Conservation (phyloP, 2,797 vertebrate genomes). For the Orestias chungarensis region DNA sequence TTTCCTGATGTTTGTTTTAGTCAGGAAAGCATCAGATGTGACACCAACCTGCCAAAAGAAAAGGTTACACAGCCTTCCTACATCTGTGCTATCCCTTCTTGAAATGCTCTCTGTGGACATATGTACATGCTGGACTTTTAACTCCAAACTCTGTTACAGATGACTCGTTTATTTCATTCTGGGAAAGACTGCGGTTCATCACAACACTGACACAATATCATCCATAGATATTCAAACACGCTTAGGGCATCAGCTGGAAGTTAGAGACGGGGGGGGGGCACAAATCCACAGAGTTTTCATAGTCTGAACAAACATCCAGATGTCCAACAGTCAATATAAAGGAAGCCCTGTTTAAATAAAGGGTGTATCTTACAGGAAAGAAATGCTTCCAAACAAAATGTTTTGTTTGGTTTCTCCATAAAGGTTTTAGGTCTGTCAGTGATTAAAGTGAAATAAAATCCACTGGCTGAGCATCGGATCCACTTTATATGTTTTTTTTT, state of each 20-base stretch:
- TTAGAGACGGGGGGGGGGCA: constrained; percentile 21
- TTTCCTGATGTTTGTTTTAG: constrained; percentile 42
- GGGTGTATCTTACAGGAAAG: not conserved
- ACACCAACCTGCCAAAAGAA: constrained; percentile 20
- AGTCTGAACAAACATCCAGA: constrained; percentile 30
- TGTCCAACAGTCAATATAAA: constrained; percentile 19
- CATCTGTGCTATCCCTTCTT: constrained; percentile 38
- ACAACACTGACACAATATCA: constrained; percentile 27
- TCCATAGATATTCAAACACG: constrained; percentile 29
- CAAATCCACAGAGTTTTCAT: constrained; percentile 14
- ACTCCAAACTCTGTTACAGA: constrained; percentile 27
- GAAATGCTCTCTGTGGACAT: constrained; percentile 8
- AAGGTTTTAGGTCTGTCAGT: too few relatives aligned
- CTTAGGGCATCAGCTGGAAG: constrained; percentile 2
- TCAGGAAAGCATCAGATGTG: constrained; percentile 8
- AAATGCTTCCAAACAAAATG: too few relatives aligned
- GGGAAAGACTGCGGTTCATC: constrained; percentile 24
- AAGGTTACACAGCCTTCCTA: constrained; percentile 16
- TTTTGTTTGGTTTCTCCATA: too few relatives aligned
- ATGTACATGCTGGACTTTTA: constrained; percentile 10
- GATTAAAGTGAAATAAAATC: too few relatives aligned
- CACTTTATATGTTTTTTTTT: not conserved
- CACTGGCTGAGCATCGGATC: not conserved
- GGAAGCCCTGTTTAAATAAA: constrained; percentile 6
- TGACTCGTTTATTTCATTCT: not conserved